A percentile compares a stretch with the other conserved stretches of the same genome.
phyloP scores from a whole-genome alignment of 1,140 invertebrate species.

The Cardiocondyla obscurior region DNA sequence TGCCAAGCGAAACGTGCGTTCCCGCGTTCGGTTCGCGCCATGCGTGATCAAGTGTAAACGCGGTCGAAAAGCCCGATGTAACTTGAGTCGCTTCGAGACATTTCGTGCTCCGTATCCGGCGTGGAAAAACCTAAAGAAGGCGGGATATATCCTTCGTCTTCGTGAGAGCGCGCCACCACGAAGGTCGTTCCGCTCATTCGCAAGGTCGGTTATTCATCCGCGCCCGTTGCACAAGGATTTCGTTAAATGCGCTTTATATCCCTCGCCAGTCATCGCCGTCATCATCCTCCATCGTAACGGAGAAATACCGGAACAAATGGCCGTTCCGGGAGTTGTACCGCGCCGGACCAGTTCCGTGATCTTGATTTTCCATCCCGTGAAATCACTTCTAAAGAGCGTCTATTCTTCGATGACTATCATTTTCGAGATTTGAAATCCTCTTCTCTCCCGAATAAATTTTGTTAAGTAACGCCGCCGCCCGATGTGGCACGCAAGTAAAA shows the following conservation, averaged over 20 bases:
- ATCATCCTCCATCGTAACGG: constrained; percentile 43
- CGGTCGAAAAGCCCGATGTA: constrained; percentile 44
- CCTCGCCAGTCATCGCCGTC: constrained; percentile 54
- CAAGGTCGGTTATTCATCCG: constrained; percentile 73
- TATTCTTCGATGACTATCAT: too few species aligned
- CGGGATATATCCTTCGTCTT: constrained; percentile 58
- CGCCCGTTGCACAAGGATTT: constrained; percentile 69
- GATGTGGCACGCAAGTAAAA: not conserved
- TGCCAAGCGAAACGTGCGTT: not conserved
- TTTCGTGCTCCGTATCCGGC: constrained; percentile 33
- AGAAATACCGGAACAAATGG: constrained; percentile 31
- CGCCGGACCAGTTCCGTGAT: not conserved
- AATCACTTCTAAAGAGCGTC: not conserved
- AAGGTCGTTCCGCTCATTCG: constrained; percentile 64
- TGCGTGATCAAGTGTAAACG: constrained; percentile 36
- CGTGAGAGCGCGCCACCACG: constrained; percentile 37
- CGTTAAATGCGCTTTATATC: constrained; percentile 67
- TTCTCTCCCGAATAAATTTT: not conserved
- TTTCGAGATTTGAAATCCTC: not conserved
- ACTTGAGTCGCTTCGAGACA: constrained; percentile 34
- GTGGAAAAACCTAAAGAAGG: constrained; percentile 61
- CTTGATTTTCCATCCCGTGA: not conserved
- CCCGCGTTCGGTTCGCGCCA: not conserved
- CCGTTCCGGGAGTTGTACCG: not conserved
- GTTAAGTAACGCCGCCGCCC: not conserved